A percentile compares a stretch with the other conserved stretches of the same genome.
Conservation (phyloP, 2,888 invertebrate genomes). For the Ophioninae sp. region DNA sequence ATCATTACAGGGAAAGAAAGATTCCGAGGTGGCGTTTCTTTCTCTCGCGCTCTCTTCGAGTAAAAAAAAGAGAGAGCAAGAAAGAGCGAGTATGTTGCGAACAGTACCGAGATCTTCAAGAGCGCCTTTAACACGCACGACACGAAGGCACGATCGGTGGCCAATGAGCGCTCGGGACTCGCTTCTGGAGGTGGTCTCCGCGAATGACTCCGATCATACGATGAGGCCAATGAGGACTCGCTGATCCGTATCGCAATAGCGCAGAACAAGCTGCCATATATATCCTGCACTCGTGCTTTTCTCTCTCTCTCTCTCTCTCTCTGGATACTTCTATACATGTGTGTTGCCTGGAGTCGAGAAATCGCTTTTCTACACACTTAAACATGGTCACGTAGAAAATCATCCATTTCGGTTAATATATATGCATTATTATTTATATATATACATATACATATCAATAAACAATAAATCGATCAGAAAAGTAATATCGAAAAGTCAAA, state of each 20-base stretch:
- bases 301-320: too few species aligned
- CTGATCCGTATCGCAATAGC: conserved; percentile 65
- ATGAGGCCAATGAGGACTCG: conserved; percentile 67
- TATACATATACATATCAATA: too few species aligned
- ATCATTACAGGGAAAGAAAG: too few species aligned
- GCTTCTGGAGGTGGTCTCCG: conserved; percentile 65
- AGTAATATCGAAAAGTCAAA: too few species aligned
- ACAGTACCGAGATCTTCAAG: conserved; percentile 23
- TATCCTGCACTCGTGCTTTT: too few species aligned
- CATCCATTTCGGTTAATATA: too few species aligned
- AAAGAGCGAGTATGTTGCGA: conserved; percentile 32
- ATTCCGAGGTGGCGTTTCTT: conserved; percentile 35
- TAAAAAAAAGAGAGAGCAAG: too few species aligned
- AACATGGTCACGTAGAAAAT: not conserved
- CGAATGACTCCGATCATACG: conserved; percentile 65
- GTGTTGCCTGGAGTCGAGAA: not conserved
- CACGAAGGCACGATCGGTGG: conserved; percentile 45
- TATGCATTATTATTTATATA: too few species aligned
- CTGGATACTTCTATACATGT: too few species aligned
- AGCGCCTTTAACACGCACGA: conserved; percentile 32
- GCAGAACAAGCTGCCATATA: conserved; percentile 47
- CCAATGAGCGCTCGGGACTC: conserved; percentile 62
- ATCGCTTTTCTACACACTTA: conserved; percentile 15
- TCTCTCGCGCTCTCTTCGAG: not conserved
- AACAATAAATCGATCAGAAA: too few species aligned